These are phyloP conservation scores for Balaenoptera acutorostrata DNA, from an alignment of 2,113 vertebrate species.

Conservation along the genomic window DNA sequence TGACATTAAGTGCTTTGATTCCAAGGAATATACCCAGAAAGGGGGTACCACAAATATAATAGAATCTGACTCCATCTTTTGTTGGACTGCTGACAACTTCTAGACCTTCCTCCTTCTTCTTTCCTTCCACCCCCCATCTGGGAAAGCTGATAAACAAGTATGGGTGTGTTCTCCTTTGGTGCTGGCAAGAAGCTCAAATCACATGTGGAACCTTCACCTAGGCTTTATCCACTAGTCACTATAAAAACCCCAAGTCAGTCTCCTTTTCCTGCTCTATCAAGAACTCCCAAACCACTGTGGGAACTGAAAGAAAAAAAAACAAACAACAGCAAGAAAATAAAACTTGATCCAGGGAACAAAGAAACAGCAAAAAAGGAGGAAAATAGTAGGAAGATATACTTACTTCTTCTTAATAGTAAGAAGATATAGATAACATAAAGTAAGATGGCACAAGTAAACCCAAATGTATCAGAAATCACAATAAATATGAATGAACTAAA, in stretches of 20 bases:
- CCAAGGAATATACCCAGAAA: neutral
- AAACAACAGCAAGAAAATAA: neutral
- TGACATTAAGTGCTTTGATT: neutral
- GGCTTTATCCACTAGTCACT: neutral
- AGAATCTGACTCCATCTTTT: neutral
- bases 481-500: too few relatives aligned
- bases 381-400: neutral
- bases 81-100: neutral
- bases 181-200: neutral
- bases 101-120: neutral
- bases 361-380: neutral
- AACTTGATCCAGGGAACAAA: neutral
- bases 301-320: neutral
- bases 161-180: neutral
- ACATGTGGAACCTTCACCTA: neutral
- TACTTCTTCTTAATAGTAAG: neutral
- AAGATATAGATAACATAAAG: neutral
- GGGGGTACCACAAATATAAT: too few relatives aligned
- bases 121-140: neutral
- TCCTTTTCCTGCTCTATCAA: neutral
- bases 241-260: neutral
- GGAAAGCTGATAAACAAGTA: neutral
- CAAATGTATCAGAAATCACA: too few relatives aligned
- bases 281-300: neutral
- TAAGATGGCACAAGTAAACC: too few relatives aligned